Conservation (phyloP, 2,888 invertebrate genomes). For the Macaria liturata region DNA sequence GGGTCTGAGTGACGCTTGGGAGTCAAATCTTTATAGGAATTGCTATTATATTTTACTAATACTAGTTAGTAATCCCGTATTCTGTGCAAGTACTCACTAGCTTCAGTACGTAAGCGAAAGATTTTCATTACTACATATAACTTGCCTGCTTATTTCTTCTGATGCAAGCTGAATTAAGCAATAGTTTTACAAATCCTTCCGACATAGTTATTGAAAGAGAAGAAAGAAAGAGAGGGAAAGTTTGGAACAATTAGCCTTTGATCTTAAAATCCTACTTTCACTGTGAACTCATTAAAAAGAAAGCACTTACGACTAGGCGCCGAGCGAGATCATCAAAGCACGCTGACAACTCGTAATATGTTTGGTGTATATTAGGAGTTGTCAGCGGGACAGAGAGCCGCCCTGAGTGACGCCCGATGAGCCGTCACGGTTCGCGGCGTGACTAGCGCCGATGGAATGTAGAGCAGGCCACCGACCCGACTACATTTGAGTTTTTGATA, state of each 20-base stretch:
- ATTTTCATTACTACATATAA: no score
- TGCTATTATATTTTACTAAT: no score
- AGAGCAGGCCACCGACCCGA: slow-evolving; percentile 32
- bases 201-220: no score
- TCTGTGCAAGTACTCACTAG: no score
- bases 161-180: no score
- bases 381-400: slow-evolving; percentile 32
- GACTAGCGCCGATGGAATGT: slow-evolving; percentile 32
- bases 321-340: slow-evolving; percentile 16
- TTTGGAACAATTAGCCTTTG: no score
- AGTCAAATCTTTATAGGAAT: not conserved
- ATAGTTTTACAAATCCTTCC: no score
- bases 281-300: slow-evolving; percentile 4
- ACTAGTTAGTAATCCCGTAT: no score
- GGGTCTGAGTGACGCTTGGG: slow-evolving; percentile 19
- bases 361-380: slow-evolving; percentile 21
- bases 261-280: not conserved
- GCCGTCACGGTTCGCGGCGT: slow-evolving; percentile 22
- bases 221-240: no score
- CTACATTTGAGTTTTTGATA: slow-evolving; percentile 10
- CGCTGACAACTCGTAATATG: no score
- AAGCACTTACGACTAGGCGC: slow-evolving; percentile 9
- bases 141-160: no score
- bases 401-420: slow-evolving; percentile 19
- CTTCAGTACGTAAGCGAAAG: no score